Evolutionary conservation across 2,888 invertebrate genomes (phyloP), one percentile per base, ranked within the genome.

Genomic region (Apodemia duryi): DNA sequence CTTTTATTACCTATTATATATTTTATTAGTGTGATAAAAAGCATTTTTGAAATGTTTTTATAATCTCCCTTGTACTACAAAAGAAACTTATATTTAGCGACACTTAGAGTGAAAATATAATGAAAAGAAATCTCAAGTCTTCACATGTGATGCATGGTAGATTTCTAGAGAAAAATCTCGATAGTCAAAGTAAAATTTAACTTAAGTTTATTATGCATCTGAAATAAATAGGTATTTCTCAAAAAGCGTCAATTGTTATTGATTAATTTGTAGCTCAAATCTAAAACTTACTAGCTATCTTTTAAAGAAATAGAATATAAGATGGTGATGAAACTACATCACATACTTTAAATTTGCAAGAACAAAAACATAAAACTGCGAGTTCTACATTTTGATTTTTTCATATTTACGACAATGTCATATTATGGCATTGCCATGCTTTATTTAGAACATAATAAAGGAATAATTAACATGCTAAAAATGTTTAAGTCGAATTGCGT

Each of bases 11-110:
- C 82, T 83, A 81, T 64, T 67, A 67, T 69, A 77, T 78, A 79
- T 78, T 78, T 78, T 76, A 77, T 78, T 82, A 80, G 79, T 83
- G 81, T 84, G 81, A 84, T 80, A 80, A 82, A 84, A 85, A 88
- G 86, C 87, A 84, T 86, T 86, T 86, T 80, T 82, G 74, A 84
- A 83, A 85, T 85, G 81, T 81, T 83, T 82, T 68, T 69, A 68
- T 65, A 84, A 88, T 85, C 84, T 87, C 84, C 86, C 85, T 82
- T 86, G 81, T 83, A 88, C 85, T 84, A 80, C 79, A 81, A 83
- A 83, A 75, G 81, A 80, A 77, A 79, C 82, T 79, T 83, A 85
- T 70, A 61, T 70, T 78, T 85, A 79, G 78, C 80, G 83, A 86
- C 85, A 85, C 84, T 85, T 85, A 82, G 64, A 83, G 82, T 85